These are phyloP conservation scores for Aphelenchoides fujianensis DNA, from an alignment of 1,140 invertebrate species.

Conservation along the genomic window DNA sequence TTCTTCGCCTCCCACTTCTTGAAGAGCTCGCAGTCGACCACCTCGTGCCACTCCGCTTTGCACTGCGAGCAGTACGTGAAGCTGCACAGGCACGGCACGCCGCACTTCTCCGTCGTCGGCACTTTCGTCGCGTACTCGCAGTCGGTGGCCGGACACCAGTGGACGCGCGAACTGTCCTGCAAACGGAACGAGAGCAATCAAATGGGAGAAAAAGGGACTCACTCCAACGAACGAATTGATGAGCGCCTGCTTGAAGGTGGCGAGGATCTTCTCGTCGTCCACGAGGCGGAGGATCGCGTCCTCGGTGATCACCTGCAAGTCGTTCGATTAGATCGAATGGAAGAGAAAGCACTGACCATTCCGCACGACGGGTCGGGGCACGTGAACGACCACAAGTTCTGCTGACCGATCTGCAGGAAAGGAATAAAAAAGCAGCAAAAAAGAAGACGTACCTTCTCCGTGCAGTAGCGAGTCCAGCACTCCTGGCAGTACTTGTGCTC, in stretches of 20 bases:
- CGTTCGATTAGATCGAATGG: too few species aligned
- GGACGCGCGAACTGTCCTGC: constrained; percentile 83
- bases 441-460: constrained; percentile 81
- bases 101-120: constrained; percentile 82
- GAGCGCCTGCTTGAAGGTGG: background rate
- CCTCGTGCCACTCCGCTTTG: constrained; percentile 97
- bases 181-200: too few species aligned
- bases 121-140: constrained; percentile 93
- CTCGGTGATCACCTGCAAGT: background rate
- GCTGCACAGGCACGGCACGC: constrained; percentile 85
- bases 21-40: constrained; percentile 85
- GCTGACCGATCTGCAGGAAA: background rate
- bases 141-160: constrained; percentile 94
- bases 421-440: background rate
- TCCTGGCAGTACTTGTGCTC: constrained; percentile 87
- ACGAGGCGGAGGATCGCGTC: background rate
- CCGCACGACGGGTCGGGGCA: background rate
- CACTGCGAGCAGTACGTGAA: constrained; percentile 91
- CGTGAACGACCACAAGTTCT: background rate
- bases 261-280: background rate
- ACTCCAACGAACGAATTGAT: constrained; percentile 69
- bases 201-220: too few species aligned
- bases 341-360: too few species aligned
- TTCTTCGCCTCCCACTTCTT: constrained; percentile 97
- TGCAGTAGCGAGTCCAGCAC: constrained; percentile 94